Percentiles rank a stretch among this genome's conserved stretches.
These are phyloP conservation scores for Colinus virginianus DNA, from an alignment of 2,113 vertebrate species.

Conservation along the genomic window DNA sequence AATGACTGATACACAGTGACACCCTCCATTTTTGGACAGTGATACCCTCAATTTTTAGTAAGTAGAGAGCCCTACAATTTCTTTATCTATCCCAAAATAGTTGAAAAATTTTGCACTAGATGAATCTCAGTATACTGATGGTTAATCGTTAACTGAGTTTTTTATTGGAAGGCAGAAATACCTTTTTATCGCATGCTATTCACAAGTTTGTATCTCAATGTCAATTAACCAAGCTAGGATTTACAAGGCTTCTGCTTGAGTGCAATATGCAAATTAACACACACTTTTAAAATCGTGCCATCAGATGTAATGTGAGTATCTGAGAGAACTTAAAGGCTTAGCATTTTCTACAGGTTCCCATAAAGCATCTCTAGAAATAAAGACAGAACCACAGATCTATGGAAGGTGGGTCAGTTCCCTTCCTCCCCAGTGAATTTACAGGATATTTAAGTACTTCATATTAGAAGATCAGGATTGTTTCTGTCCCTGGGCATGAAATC, in stretches of 20 bases:
- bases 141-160: not conserved
- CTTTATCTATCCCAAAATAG: not conserved
- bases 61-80: not conserved
- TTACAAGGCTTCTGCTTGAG: not conserved
- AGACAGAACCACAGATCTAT: not conserved
- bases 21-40: not conserved
- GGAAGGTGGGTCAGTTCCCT: not conserved
- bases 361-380: not conserved
- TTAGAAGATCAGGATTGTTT: constrained; percentile 3
- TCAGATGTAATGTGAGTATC: not conserved
- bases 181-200: not conserved
- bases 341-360: not conserved
- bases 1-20: not conserved
- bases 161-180: not conserved
- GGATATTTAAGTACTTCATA: not conserved
- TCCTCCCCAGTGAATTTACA: not conserved
- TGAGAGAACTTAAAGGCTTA: not conserved
- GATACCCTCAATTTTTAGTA: not conserved
- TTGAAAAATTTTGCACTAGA: not conserved
- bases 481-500: not conserved
- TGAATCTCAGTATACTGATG: not conserved
- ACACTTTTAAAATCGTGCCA: not conserved
- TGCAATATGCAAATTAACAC: not conserved
- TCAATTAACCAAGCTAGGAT: not conserved
- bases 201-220: not conserved